Evolutionary conservation across 1,140 invertebrate genomes (phyloP).

Genomic region (Ips nitidus): DNA sequence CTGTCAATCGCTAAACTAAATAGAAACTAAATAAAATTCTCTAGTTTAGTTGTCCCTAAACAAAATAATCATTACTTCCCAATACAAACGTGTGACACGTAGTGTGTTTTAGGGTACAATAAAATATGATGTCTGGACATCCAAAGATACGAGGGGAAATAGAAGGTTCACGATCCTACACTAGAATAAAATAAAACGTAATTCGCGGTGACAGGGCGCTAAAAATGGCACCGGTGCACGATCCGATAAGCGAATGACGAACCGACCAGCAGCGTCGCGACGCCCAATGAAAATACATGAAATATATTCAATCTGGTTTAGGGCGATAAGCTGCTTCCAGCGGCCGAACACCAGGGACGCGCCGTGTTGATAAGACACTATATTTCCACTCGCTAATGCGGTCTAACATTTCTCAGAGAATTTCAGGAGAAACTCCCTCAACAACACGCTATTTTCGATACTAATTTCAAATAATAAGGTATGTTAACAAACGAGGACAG

Average conservation of each 20-base stretch:
- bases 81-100: not conserved
- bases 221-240: conserved; percentile 36
- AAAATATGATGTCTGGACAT: not conserved
- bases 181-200: conserved; percentile 35
- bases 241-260: conserved; percentile 36
- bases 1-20: not conserved
- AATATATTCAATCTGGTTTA: conserved; percentile 37
- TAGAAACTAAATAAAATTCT: not conserved
- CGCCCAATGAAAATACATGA: conserved; percentile 33
- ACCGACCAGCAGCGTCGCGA: conserved; percentile 18
- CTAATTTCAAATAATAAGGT: too few species aligned
- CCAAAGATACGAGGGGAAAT: not conserved
- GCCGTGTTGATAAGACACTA: conserved; percentile 14
- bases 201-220: conserved; percentile 26
- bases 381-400: not conserved
- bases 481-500: not conserved
- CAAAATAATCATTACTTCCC: not conserved
- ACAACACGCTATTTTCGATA: too few species aligned
- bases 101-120: not conserved
- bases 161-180: conserved; percentile 1
- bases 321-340: conserved; percentile 30
- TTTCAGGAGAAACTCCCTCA: not conserved
- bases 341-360: conserved; percentile 15
- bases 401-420: not conserved
- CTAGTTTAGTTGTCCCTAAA: not conserved